phyloP scores from a whole-genome alignment of 2,113 vertebrate species.

The Gambusia affinis region DNA sequence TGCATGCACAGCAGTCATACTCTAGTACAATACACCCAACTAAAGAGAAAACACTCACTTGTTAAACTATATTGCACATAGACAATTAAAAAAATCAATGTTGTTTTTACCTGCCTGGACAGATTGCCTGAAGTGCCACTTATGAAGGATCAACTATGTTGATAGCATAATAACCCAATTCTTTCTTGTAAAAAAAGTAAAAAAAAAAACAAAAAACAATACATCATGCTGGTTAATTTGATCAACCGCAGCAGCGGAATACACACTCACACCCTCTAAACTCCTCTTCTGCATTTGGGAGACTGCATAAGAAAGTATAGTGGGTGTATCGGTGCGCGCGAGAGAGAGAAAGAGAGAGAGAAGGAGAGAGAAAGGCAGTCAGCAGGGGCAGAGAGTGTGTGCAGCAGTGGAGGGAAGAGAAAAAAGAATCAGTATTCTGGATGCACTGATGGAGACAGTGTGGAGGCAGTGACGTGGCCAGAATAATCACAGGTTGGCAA shows the following conservation, averaged over 20 bases:
- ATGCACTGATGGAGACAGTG: conserved; percentile 75
- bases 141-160: conserved; percentile 54
- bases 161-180: conserved; percentile 40
- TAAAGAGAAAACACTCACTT: conserved; percentile 42
- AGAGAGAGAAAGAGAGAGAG: conserved; percentile 59
- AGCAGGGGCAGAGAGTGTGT: conserved; percentile 64
- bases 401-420: conserved; percentile 58
- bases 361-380: conserved; percentile 59
- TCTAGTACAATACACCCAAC: conserved; percentile 12
- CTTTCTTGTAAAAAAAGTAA: conserved; percentile 43
- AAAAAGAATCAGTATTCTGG: conserved; percentile 78
- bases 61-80: conserved; percentile 41
- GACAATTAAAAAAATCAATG: conserved; percentile 11
- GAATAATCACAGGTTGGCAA: conserved; percentile 79
- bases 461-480: conserved; percentile 75
- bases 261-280: conserved; percentile 39
- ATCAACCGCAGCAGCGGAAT: conserved; percentile 10
- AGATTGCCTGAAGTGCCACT: conserved; percentile 58
- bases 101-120: conserved; percentile 65
- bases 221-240: conserved; percentile 52
- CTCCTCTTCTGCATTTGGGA: conserved; percentile 60
- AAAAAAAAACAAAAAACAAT: conserved; percentile 30
- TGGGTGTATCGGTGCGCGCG: conserved; percentile 62
- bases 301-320: conserved; percentile 60
- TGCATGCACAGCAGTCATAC: conserved; percentile 30